Evolutionary conservation across 2,888 invertebrate genomes (phyloP).

Genomic region (Bombylius discolor): DNA sequence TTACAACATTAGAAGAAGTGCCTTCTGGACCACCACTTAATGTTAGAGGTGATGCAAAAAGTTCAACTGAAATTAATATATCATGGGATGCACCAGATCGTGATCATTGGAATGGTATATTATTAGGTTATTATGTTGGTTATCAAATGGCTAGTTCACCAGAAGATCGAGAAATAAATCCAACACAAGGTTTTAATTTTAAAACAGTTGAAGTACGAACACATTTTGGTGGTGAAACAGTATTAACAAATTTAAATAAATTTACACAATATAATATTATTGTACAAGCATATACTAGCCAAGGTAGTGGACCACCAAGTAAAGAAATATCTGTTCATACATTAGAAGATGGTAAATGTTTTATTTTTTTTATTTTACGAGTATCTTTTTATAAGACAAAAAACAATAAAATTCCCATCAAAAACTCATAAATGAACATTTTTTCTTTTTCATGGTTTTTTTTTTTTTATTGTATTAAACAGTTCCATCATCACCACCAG

Average conservation of each 20-base stretch:
- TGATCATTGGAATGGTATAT: constrained; percentile 77
- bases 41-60: constrained; percentile 69
- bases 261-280: constrained; percentile 70
- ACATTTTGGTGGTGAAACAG: constrained; percentile 55
- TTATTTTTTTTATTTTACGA: neutral
- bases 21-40: constrained; percentile 73
- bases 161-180: constrained; percentile 36
- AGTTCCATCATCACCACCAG: constrained; percentile 80
- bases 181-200: constrained; percentile 52
- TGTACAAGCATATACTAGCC: constrained; percentile 75
- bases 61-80: constrained; percentile 71
- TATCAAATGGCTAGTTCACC: constrained; percentile 48
- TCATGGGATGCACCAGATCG: constrained; percentile 79
- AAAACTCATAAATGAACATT: neutral
- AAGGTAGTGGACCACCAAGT: constrained; percentile 74
- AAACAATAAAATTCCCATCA: neutral
- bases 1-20: constrained; percentile 74
- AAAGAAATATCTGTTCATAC: constrained; percentile 67
- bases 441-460: neutral
- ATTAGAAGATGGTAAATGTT: constrained; percentile 61
- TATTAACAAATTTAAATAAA: constrained; percentile 58
- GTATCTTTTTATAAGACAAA: neutral
- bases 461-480: constrained; percentile 10
- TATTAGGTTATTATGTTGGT: constrained; percentile 77
- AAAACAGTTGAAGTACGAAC: constrained; percentile 64